Evolutionary conservation across 1,140 invertebrate species (phyloP).

Genomic region (Pseudomyrmex pallidus): DNA sequence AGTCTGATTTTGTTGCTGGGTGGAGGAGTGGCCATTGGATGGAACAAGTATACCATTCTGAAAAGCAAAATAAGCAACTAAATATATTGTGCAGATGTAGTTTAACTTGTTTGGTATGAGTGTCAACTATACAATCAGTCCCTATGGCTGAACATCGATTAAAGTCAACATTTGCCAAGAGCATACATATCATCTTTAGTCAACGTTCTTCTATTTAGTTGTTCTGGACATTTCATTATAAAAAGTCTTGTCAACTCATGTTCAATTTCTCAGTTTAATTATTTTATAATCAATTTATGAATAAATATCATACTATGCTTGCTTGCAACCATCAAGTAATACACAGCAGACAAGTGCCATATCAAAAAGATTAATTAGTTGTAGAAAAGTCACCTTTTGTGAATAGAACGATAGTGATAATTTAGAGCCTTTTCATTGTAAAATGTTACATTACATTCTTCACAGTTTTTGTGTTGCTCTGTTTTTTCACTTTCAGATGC

Average conservation of each 20-base stretch:
- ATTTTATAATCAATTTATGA: no score
- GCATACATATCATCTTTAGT: no score
- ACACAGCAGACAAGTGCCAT: no score
- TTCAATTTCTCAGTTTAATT: no score
- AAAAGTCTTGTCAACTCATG: no score
- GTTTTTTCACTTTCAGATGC: constrained; percentile 77
- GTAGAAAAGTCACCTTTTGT: constrained; percentile 83
- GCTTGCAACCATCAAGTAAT: no score
- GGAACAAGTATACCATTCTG: constrained; percentile 85
- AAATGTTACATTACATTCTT: constrained; percentile 87
- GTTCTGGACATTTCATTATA: no score
- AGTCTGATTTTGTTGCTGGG: constrained; percentile 87
- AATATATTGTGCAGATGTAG: constrained; percentile 13
- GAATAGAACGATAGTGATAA: constrained; percentile 88
- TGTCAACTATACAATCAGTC: no score
- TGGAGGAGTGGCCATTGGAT: constrained; percentile 85
- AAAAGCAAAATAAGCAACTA: constrained; percentile 62
- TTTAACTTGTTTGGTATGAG: neutral
- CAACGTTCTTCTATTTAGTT: no score
- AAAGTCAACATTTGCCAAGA: no score
- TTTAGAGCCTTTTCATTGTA: constrained; percentile 87
- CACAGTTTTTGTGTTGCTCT: constrained; percentile 85
- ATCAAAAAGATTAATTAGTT: neutral
- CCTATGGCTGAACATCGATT: no score
- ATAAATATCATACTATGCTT: no score